Percentiles rank a stretch among this genome's conserved stretches.
Evolutionary conservation across 2,888 invertebrate species (phyloP).

Genomic region (Plagodis pulveraria): DNA sequence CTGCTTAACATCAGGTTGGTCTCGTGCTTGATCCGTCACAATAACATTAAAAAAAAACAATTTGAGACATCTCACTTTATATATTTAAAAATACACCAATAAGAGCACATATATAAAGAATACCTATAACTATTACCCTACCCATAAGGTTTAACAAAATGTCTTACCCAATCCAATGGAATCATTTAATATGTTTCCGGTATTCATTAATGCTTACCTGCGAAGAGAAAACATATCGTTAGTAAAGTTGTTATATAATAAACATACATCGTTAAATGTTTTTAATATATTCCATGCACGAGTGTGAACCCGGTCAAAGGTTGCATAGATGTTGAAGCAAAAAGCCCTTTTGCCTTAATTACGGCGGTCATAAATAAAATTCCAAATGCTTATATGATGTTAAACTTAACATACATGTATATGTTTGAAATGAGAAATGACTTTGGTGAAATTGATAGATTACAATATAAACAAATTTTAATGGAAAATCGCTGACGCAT

Average conservation of each 20-base stretch:
- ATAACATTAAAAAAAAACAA: too few species aligned
- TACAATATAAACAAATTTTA: conserved; percentile 16
- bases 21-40: too few species aligned
- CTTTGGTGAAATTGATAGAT: conserved; percentile 27
- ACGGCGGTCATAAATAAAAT: conserved; percentile 20
- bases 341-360: conserved; percentile 16
- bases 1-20: too few species aligned
- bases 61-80: too few species aligned
- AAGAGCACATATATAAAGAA: too few species aligned
- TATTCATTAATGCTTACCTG: conserved; percentile 51
- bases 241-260: conserved; percentile 25
- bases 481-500: conserved; percentile 35
- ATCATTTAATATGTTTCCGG: conserved; percentile 7
- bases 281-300: conserved; percentile 22
- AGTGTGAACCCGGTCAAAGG: conserved; percentile 29
- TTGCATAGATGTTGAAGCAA: conserved; percentile 19
- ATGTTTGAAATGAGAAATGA: conserved; percentile 17
- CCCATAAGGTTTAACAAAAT: too few species aligned
- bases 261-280: conserved; percentile 8
- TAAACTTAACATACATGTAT: conserved; percentile 26
- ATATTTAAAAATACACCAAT: too few species aligned
- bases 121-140: too few species aligned
- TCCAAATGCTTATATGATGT: conserved; percentile 24
- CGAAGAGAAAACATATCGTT: conserved; percentile 47
- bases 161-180: conserved; percentile 9